These are phyloP conservation scores for Neosilurus hyrtlii DNA, from an alignment of 2,797 vertebrate species.

Conservation along the genomic window DNA sequence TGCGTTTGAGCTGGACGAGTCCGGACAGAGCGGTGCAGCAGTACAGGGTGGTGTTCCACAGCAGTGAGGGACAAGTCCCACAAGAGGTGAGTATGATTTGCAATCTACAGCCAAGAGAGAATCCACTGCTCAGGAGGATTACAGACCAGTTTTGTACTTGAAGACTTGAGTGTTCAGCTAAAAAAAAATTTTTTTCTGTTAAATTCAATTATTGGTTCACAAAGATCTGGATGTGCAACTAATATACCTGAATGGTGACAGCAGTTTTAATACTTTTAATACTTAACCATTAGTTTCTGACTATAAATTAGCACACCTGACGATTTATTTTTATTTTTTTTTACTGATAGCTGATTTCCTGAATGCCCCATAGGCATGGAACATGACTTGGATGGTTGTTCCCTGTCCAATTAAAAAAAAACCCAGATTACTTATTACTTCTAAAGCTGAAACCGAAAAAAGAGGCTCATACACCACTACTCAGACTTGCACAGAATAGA, in stretches of 20 bases:
- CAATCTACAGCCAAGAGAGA: not conserved
- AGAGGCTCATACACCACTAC: too few relatives aligned
- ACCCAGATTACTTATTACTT: too few relatives aligned
- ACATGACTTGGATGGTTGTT: too few relatives aligned
- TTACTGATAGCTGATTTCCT: too few relatives aligned
- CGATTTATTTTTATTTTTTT: too few relatives aligned
- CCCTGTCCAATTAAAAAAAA: too few relatives aligned
- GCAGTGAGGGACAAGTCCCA: constrained; percentile 76
- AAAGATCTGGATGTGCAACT: constrained; percentile 4
- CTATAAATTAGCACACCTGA: not conserved
- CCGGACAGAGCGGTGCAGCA: constrained; percentile 73
- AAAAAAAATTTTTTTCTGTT: not conserved
- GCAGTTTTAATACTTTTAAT: not conserved
- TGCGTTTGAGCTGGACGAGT: constrained; percentile 83
- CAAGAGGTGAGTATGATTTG: constrained; percentile 78
- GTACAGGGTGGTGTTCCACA: constrained; percentile 84
- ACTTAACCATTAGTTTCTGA: not conserved
- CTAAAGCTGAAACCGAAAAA: too few relatives aligned
- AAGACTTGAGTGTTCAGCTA: not conserved
- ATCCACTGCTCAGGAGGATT: not conserved
- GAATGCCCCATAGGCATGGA: too few relatives aligned
- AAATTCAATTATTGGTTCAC: not conserved
- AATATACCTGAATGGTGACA: not conserved
- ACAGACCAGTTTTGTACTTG: not conserved
- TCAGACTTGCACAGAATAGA: too few relatives aligned